Evolutionary conservation across 2,888 invertebrate genomes (phyloP).

Genomic region (Aelia acuminata): DNA sequence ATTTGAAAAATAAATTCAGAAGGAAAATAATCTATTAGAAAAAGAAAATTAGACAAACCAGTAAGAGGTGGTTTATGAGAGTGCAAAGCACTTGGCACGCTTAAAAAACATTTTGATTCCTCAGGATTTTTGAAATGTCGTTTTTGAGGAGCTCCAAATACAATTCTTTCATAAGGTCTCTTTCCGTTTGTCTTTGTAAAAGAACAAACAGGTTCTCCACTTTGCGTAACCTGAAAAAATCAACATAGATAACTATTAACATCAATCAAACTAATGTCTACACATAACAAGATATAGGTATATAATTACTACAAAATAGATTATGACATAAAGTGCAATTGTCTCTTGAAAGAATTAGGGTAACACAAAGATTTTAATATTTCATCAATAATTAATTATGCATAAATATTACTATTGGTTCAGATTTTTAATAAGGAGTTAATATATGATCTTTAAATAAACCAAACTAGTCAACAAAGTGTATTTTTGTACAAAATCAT

Average conservation of each 20-base stretch:
- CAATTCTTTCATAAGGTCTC: slow-evolving; percentile 89
- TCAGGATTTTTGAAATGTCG: slow-evolving; percentile 65
- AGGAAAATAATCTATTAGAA: neutral
- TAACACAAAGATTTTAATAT: too few species aligned
- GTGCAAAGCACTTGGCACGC: slow-evolving; percentile 92
- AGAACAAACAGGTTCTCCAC: slow-evolving; percentile 78
- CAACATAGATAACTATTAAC: neutral
- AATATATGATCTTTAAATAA: too few species aligned
- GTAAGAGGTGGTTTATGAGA: slow-evolving; percentile 94
- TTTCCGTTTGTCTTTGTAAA: slow-evolving; percentile 80
- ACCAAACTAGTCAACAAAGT: too few species aligned
- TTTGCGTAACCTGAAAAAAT: slow-evolving; percentile 75
- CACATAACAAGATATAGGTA: neutral
- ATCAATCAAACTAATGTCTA: neutral
- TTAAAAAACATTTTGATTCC: slow-evolving; percentile 78
- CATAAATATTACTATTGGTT: too few species aligned
- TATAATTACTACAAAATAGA: too few species aligned
- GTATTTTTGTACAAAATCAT: too few species aligned
- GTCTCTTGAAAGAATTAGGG: too few species aligned
- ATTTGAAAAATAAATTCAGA: neutral
- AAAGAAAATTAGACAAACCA: slow-evolving; percentile 71
- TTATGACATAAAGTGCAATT: too few species aligned
- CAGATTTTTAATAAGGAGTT: too few species aligned
- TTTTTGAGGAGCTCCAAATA: slow-evolving; percentile 74
- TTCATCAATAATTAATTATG: too few species aligned